Conservation (phyloP, 2,113 vertebrate species). For the Epinephelus moara region DNA sequence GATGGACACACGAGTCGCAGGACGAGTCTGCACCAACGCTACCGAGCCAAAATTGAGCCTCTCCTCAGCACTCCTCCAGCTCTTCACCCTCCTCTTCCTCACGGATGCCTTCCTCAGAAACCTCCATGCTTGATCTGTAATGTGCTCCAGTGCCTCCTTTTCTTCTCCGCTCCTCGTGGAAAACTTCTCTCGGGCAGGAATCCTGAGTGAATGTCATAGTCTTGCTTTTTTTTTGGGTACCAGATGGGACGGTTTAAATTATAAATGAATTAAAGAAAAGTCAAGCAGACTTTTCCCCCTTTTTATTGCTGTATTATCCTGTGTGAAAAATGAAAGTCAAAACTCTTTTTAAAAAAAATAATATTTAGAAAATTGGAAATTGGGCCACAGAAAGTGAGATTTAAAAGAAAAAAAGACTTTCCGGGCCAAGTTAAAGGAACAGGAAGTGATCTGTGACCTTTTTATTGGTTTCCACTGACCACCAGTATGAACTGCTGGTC, state of each 20-base stretch:
- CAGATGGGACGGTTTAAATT: not conserved
- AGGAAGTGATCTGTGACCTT: not conserved
- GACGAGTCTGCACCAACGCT: constrained; percentile 26
- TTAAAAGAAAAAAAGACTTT: no score
- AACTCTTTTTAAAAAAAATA: no score
- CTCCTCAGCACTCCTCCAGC: constrained; percentile 18
- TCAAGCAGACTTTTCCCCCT: not conserved
- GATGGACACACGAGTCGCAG: constrained; percentile 30
- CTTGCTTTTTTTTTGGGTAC: no score
- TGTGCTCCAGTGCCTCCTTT: constrained; percentile 21
- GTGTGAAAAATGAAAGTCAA: not conserved
- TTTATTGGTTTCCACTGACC: no score
- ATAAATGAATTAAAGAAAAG: not conserved
- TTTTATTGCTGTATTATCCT: not conserved
- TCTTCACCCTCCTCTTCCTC: constrained; percentile 22
- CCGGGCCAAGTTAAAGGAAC: not conserved
- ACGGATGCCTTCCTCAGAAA: constrained; percentile 54
- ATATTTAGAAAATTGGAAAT: not conserved
- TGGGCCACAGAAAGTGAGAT: no score
- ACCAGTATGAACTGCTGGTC: no score
- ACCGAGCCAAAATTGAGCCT: constrained; percentile 38
- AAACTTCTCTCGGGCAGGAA: not conserved
- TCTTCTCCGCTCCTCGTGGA: not conserved
- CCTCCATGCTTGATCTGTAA: constrained; percentile 22
- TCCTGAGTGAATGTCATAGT: not conserved